Percentiles rank a stretch among this genome's conserved stretches.
Evolutionary conservation across 2,113 vertebrate genomes (phyloP).

Genomic region (Myotis brandtii): DNA sequence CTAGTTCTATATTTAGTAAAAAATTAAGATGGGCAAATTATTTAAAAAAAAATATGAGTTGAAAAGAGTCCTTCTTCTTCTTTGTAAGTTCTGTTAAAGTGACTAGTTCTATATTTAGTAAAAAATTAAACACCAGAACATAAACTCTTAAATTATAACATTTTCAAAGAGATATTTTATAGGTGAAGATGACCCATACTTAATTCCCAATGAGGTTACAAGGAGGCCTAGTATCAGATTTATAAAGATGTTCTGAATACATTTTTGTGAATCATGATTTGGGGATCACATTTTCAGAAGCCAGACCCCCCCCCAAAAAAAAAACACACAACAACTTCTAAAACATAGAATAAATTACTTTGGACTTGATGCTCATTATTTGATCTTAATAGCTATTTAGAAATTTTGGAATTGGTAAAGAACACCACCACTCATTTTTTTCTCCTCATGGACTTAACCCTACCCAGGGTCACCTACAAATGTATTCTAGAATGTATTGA

Average conservation of each 20-base stretch:
- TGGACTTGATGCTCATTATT: not conserved
- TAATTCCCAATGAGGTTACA: not conserved
- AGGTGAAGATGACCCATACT: not conserved
- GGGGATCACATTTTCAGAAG: slow-evolving; percentile 39
- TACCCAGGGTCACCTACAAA: slow-evolving; percentile 65
- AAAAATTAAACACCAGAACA: not conserved
- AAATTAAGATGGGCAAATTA: too few relatives aligned
- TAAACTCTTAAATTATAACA: slow-evolving; percentile 1
- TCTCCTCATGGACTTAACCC: slow-evolving; percentile 55
- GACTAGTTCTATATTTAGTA: not conserved
- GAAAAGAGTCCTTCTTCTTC: not conserved
- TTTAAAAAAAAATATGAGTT: slow-evolving; percentile 16
- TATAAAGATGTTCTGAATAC: slow-evolving; percentile 30
- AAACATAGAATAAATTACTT: slow-evolving; percentile 24
- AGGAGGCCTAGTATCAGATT: not conserved
- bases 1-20: not conserved
- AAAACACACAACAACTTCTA: not conserved
- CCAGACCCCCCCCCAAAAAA: not conserved
- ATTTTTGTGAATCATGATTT: slow-evolving; percentile 9
- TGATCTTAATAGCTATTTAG: slow-evolving; percentile 49
- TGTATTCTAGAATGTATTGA: slow-evolving; percentile 67
- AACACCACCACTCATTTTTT: slow-evolving; percentile 3
- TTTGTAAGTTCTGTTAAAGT: not conserved
- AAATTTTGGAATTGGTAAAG: slow-evolving; percentile 51
- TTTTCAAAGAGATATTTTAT: not conserved